Evolutionary conservation across 2,113 vertebrate species (phyloP).

Genomic region (Turdus rufiventris): DNA sequence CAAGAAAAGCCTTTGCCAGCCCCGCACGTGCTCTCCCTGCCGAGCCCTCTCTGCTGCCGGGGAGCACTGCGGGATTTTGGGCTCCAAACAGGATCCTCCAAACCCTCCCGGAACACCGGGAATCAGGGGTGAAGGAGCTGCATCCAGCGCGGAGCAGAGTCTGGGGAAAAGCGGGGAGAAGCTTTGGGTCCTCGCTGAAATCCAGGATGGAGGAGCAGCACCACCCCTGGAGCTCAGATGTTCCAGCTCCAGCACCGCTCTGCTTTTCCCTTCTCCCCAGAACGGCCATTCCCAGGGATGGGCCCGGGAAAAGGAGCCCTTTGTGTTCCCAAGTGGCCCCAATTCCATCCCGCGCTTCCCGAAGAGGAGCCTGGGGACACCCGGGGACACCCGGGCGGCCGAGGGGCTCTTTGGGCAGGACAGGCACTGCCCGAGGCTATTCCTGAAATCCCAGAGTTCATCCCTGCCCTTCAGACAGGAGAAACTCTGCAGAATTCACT

Average conservation of each 20-base stretch:
- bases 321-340: neutral
- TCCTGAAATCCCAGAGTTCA: neutral
- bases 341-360: neutral
- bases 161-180: neutral
- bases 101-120: neutral
- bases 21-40: neutral
- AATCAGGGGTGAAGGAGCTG: fast-evolving
- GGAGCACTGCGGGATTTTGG: neutral
- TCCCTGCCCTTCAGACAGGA: neutral
- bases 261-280: neutral
- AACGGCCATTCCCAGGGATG: neutral
- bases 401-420: fast-evolving
- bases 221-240: neutral
- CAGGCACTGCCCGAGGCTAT: neutral
- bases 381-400: too few species aligned
- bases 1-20: neutral
- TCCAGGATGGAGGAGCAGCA: neutral
- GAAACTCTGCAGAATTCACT: neutral
- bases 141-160: neutral
- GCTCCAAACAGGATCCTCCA: fast-evolving
- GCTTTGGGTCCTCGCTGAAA: neutral
- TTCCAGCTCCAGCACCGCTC: neutral
- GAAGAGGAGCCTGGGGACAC: neutral
- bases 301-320: neutral
- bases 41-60: neutral